Base-by-base conservation (phyloP, 2,113 vertebrate genomes). In the Epinephelus fuscoguttatus region DNA sequence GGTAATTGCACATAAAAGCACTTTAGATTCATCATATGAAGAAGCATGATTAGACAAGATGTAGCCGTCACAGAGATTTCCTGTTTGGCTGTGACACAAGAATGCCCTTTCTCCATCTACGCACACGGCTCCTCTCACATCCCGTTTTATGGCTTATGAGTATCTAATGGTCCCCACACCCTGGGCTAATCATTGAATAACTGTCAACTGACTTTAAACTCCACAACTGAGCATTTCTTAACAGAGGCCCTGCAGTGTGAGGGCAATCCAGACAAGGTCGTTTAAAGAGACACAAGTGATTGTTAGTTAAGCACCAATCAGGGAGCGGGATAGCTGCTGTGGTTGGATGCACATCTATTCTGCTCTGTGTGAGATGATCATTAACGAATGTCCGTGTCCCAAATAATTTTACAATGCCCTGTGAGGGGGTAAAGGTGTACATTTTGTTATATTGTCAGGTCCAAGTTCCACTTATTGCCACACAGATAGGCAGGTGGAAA, bases 161-260 rank as follows among this genome's bases (percentile, higher is more conserved):
- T 88, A 84, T 85, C 69, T 82, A 77, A 86, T 85, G 78, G 78
- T 75, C 56, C 68, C 55, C 79, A 84, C 85, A 56, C 79, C 88
- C 74, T 45, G 75, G 57, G 77, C 88, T 93, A 94, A 89, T 93
- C 84, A 90, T 90, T 92, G 80, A 86, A 83, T 78, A 83, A 88
- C 80, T 72, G 70, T 80, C 84, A 76, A 84, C 73, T 81, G 80
- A 91, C 84, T 87, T 88, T 70, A 79, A 70, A 67, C 70, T 60
- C 55, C 52, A n/a, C 66, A 40, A 19, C 50, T n/a, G 33, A 60
- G 47, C 64, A 60, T 80, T 85, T 85, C 71, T 57, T 77, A 84
- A 78, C 59, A 75, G 21, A 70, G 47, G 74, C 17, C 21, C 67
- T 4, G 49, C 21, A 6, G 57, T 82, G n/a, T 5, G 66, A 87